phyloP scores from a whole-genome alignment of 2,113 vertebrate species.

The Entelurus aequoreus region DNA sequence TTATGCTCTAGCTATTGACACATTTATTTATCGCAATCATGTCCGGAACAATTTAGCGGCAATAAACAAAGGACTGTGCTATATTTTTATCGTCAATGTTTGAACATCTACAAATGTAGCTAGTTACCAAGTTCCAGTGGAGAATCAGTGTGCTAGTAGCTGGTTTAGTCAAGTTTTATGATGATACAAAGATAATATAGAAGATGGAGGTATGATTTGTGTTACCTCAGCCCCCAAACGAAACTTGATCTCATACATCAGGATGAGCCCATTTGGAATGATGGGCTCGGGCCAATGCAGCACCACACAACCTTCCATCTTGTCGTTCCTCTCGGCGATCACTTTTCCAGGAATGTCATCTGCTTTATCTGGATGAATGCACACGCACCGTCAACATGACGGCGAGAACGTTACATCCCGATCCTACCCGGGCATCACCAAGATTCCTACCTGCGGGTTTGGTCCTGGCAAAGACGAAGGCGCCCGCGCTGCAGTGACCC shows the following conservation, averaged over 20 bases:
- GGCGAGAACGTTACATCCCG: not conserved
- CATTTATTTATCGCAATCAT: too few relatives aligned
- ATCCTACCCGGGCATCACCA: not conserved
- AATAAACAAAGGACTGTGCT: too few relatives aligned
- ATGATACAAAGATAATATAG: too few relatives aligned
- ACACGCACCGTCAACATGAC: not conserved
- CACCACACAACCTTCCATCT: slow-evolving; percentile 79
- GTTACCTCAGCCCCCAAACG: slow-evolving; percentile 83
- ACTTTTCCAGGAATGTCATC: slow-evolving; percentile 90
- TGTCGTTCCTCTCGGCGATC: slow-evolving; percentile 76
- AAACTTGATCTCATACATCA: slow-evolving; percentile 96
- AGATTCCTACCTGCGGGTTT: slow-evolving; percentile 87
- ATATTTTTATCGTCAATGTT: too few relatives aligned
- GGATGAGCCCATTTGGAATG: slow-evolving; percentile 88
- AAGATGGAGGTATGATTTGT: not conserved
- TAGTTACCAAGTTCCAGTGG: not conserved
- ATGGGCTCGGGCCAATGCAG: slow-evolving; percentile 86
- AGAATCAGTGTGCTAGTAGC: not conserved
- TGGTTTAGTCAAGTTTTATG: not conserved
- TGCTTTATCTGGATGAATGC: slow-evolving; percentile 76
- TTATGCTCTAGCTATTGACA: too few relatives aligned
- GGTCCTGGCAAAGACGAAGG: slow-evolving; percentile 92
- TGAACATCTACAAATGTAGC: too few relatives aligned
- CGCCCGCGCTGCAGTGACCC: slow-evolving; percentile 85
- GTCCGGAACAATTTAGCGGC: too few relatives aligned